phyloP scores from a whole-genome alignment of 2,797 vertebrate species.

The Tamandua tetradactyla region DNA sequence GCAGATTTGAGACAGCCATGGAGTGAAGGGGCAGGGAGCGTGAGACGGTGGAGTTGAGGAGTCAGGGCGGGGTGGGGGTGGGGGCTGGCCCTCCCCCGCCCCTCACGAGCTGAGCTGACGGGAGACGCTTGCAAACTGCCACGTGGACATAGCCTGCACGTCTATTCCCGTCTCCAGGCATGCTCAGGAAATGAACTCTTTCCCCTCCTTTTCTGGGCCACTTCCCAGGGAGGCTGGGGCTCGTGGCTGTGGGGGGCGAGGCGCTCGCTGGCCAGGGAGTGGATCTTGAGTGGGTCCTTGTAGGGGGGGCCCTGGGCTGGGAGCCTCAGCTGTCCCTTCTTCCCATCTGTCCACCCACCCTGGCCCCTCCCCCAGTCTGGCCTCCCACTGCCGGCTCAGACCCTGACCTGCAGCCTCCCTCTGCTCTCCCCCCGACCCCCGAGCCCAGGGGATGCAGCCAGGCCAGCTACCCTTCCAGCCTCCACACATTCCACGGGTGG shows the following conservation, averaged over 20 bases:
- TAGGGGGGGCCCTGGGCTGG: neutral
- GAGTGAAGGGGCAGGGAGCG: accelerated
- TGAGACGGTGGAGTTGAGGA: too few relatives aligned
- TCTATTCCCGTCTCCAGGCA: neutral
- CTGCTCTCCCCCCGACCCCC: accelerated
- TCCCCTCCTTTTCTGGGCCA: slow-evolving; percentile 12
- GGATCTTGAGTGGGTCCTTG: neutral
- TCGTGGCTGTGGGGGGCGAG: neutral
- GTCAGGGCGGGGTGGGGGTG: too few relatives aligned
- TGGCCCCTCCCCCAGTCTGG: neutral
- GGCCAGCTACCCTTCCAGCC: neutral
- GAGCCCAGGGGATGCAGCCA: neutral
- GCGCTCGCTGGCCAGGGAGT: neutral
- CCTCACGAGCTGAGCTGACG: neutral
- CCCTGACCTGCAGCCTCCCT: accelerated
- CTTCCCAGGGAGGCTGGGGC: neutral
- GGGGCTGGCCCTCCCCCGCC: neutral
- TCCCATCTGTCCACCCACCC: too few relatives aligned
- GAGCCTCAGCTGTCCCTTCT: neutral
- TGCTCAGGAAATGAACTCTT: slow-evolving; percentile 37
- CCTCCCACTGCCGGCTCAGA: neutral
- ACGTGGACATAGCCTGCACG: neutral
- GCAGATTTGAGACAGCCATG: too few relatives aligned
- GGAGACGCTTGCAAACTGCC: neutral
- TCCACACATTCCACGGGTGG: neutral